Base-by-base conservation (phyloP, 2,888 invertebrate species). In the Eupithecia dodoneata region DNA sequence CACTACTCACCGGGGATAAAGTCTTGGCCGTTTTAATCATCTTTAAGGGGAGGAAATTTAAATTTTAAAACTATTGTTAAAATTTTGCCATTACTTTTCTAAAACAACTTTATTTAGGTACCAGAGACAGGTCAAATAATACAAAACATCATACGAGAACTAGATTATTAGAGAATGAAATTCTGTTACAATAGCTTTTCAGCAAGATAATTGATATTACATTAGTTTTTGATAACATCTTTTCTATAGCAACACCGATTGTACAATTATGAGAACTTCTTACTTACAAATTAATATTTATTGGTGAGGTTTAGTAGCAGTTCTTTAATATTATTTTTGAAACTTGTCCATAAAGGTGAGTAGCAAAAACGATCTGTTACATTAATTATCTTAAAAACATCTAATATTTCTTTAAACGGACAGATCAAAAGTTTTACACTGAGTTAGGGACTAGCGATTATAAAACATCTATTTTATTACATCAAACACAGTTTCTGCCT, bases 401-500 rank as follows among this genome's bases (percentile, higher is more conserved):
- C 89, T 91, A 91, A 86, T 84, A 86, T 86, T 84, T 76, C 82
- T 83, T 84, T 87, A 86, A 86, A 91, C 92, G 92, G 94, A 94
- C 94, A 94, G 94, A 94, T 94, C 93, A 88, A 93, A 92, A 90
- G 87, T 90, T 90, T 86, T 86, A 92, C 86, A 89, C 73, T 89
- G 90, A 92, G 90, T 89, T 88, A 91, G 83, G 88, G 93, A 94
- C 94, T 94, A 94, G 94, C 93, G 90, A 90, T 85, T 85, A 87
- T 85, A 86, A 86, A 87, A 85, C 81, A 85, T 86, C 85, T 88
- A 86, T 83, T 69, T 81, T 81, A 74, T 78, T 85, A 79, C 76
- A 74, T 84, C 81, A 86, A 83, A 88, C 87, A 89, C 87, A 89
- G 85, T 88, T 83, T 82, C 86, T 87, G 87, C 84, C 89, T 91